Base-by-base conservation (phyloP, 2,113 vertebrate species). In the Scomber scombrus region DNA sequence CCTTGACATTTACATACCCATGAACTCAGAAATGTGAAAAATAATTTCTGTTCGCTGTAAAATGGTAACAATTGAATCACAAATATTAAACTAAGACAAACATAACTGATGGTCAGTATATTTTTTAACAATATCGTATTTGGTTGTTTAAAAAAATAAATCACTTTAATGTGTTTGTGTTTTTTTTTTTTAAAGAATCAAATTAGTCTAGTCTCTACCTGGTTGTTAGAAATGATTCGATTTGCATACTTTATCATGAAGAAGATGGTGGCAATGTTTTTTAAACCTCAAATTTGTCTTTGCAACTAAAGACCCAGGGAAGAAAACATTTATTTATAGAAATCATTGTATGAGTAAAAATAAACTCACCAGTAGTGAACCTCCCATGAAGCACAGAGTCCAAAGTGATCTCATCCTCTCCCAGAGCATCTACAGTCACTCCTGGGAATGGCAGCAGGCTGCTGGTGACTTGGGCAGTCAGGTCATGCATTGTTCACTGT, bases 401-500 rank as follows among this genome's bases (percentile, higher is more conserved):
- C 26, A 96, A 81, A 0, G 90, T 96, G 87, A 94, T 95, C 75
- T 97, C 98, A 91, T 96, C 97, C 88, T 98, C 97, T 18, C 94
- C 95, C 45, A 99, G 95, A 58, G 97, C 97, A 12, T 97, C 94
- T 76, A 96, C 13, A 43, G 97, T 99, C 68, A 97, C 98, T 73
- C 95, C 94, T 43, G 97, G 96, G 89, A 99, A 99, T 8, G 90
- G 95, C 91, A 98, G 96, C 86, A 99, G 93, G 85, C 94, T 94
- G 94, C 98, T 97, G n/a, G 96, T 97, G 92, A 97, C 96, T 82
- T 96, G 96, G 51, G 97, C 97, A 0, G 88, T 91, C 88, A 98
- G 92, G 88, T 97, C 95, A 95, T 85, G 92, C 98, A 99, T 99
- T 82, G 83, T 96, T 95, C 75, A 93, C 93, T 94, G 89, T 19